Evolutionary conservation across 2,888 invertebrate genomes (phyloP).

Genomic region (Carcina quercana): DNA sequence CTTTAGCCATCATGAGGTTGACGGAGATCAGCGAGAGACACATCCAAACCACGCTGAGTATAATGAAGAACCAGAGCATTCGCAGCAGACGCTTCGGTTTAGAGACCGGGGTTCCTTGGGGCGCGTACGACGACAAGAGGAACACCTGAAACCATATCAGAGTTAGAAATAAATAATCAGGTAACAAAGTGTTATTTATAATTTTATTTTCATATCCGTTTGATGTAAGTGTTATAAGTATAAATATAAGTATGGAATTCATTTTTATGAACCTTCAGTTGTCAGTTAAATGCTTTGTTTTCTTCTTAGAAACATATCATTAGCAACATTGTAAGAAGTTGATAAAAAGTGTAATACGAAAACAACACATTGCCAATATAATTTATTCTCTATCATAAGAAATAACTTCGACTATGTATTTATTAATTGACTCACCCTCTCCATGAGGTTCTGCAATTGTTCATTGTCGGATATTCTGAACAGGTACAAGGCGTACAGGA

Average conservation of each 20-base stretch:
- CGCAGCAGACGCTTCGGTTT: conserved; percentile 81
- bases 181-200: too few species aligned
- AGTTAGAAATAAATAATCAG: background rate
- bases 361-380: too few species aligned
- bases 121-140: conserved; percentile 80
- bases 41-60: conserved; percentile 81
- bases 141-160: conserved; percentile 72
- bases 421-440: conserved; percentile 83
- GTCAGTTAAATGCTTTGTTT: too few species aligned
- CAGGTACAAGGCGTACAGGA: conserved; percentile 81
- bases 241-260: too few species aligned
- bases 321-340: too few species aligned
- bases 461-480: conserved; percentile 87
- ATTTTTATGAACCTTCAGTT: too few species aligned
- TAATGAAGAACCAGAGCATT: conserved; percentile 83
- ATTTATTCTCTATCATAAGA: too few species aligned
- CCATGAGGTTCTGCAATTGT: conserved; percentile 87
- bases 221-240: too few species aligned
- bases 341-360: too few species aligned
- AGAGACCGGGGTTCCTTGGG: conserved; percentile 73
- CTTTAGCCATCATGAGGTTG: conserved; percentile 78
- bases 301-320: too few species aligned
- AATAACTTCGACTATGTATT: too few species aligned
- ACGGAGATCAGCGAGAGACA: conserved; percentile 78
- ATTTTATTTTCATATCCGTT: too few species aligned